phyloP scores from a whole-genome alignment of 2,797 vertebrate genomes.

The Vespertilio murinus region DNA sequence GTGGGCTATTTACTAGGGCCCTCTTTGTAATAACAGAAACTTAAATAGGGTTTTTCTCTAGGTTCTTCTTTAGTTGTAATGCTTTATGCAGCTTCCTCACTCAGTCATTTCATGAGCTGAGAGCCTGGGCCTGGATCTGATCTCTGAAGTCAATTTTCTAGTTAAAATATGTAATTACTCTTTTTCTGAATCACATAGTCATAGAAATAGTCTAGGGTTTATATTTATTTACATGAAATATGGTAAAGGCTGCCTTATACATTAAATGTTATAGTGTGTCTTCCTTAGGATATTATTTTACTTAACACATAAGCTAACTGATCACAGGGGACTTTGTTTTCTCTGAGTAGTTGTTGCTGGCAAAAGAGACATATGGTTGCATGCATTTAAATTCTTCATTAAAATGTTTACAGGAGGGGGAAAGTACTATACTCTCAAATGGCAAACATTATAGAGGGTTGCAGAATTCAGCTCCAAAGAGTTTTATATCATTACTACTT shows the following conservation, averaged over 20 bases:
- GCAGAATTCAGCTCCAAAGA: constrained; percentile 66
- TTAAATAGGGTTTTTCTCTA: not conserved
- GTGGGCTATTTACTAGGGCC: not conserved
- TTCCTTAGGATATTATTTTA: constrained; percentile 67
- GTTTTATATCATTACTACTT: constrained; percentile 75
- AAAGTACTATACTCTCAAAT: constrained; percentile 68
- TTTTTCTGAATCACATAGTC: constrained; percentile 49
- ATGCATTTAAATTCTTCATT: constrained; percentile 79
- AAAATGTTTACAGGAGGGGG: constrained; percentile 61
- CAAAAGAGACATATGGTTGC: constrained; percentile 67
- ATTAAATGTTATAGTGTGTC: constrained; percentile 29
- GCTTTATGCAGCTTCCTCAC: not conserved
- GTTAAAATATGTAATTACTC: constrained; percentile 43
- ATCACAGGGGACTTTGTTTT: constrained; percentile 47
- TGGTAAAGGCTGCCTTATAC: constrained; percentile 31
- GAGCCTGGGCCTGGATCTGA: constrained; percentile 8
- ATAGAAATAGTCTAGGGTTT: constrained; percentile 41
- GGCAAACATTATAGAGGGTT: constrained; percentile 70
- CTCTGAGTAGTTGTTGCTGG: constrained; percentile 60
- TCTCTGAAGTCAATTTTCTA: not conserved
- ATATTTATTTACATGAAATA: constrained; percentile 29
- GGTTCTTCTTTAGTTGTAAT: not conserved
- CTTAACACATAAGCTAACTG: constrained; percentile 58
- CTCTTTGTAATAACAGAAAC: not conserved
- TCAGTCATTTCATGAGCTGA: not conserved